A percentile compares a stretch with the other conserved stretches of the same genome.
Conservation (phyloP, 1,140 invertebrate genomes). For the Eufriesea mexicana region DNA sequence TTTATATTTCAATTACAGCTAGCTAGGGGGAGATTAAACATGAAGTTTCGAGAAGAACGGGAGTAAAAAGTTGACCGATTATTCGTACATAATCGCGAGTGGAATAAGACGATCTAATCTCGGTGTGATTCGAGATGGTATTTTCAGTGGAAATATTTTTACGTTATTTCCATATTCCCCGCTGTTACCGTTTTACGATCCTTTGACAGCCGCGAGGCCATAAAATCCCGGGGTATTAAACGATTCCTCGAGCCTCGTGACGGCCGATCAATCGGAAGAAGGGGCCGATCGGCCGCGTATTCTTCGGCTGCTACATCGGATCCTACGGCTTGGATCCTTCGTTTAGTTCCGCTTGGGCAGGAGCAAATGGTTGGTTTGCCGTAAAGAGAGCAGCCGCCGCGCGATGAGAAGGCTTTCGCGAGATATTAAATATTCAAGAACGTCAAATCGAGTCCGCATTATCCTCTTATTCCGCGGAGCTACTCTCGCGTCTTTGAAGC, state of each 20-base stretch:
- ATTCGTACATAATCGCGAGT: conserved; percentile 20
- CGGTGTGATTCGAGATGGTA: not conserved
- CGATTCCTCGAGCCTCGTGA: conserved; percentile 8
- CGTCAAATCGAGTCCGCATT: conserved; percentile 68
- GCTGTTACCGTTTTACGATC: not conserved
- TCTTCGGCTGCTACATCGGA: conserved; percentile 27
- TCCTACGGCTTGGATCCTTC: conserved; percentile 43
- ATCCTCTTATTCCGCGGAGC: conserved; percentile 68
- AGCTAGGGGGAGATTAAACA: not conserved
- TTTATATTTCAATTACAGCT: not conserved
- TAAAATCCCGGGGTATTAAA: conserved; percentile 42
- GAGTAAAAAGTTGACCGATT: conserved; percentile 10
- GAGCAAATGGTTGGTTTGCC: conserved; percentile 36
- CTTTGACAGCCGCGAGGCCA: conserved; percentile 31
- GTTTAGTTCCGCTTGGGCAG: conserved; percentile 56
- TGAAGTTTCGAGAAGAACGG: not conserved
- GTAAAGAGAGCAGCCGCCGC: conserved; percentile 23
- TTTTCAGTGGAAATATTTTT: conserved; percentile 38
- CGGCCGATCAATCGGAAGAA: conserved; percentile 30
- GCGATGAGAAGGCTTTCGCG: conserved; percentile 51
- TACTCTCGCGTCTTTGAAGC: conserved; percentile 55
- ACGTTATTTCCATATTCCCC: conserved; percentile 12
- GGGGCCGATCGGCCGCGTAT: conserved; percentile 37
- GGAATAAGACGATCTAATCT: conserved; percentile 9
- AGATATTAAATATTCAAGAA: conserved; percentile 73